Percentiles rank a stretch among this genome's conserved stretches.
Conservation (phyloP, 2,113 vertebrate genomes). For the Nothocercus julius region DNA sequence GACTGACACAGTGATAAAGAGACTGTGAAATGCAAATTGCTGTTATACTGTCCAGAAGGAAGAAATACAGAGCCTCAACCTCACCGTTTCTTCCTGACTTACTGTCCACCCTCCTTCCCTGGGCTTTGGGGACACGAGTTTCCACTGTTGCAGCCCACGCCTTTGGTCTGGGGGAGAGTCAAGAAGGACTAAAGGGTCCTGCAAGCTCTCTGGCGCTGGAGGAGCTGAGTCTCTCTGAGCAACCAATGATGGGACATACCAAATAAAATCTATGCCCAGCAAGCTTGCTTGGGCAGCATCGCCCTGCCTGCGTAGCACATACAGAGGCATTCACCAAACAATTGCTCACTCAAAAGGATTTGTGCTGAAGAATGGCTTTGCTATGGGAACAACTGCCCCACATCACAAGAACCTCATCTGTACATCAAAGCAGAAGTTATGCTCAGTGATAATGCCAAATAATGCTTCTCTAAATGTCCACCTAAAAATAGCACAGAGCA, state of each 20-base stretch:
- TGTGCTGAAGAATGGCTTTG: slow-evolving; percentile 6
- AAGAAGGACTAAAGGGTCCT: background rate
- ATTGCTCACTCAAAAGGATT: slow-evolving; percentile 42
- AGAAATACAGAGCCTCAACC: background rate
- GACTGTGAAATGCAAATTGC: background rate
- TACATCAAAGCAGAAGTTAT: slow-evolving; percentile 57
- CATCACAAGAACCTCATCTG: slow-evolving; percentile 64
- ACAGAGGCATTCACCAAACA: slow-evolving; percentile 16
- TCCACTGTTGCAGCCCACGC: background rate
- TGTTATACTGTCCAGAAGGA: background rate
- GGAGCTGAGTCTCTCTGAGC: background rate
- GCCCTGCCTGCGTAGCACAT: background rate
- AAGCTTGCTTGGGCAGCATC: background rate
- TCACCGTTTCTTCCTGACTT: fast-evolving
- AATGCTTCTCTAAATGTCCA: slow-evolving; percentile 26
- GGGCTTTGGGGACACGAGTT: background rate
- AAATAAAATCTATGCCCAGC: background rate
- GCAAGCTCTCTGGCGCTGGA: background rate
- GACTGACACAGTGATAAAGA: background rate
- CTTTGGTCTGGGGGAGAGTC: background rate
- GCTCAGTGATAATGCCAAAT: background rate
- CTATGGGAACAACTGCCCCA: slow-evolving; percentile 17
- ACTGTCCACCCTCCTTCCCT: background rate
- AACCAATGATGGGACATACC: fast-evolving
- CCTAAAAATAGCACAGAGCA: slow-evolving; percentile 39